phyloP scores from a whole-genome alignment of 1,140 invertebrate species.

The Drosophila tsacasi region DNA sequence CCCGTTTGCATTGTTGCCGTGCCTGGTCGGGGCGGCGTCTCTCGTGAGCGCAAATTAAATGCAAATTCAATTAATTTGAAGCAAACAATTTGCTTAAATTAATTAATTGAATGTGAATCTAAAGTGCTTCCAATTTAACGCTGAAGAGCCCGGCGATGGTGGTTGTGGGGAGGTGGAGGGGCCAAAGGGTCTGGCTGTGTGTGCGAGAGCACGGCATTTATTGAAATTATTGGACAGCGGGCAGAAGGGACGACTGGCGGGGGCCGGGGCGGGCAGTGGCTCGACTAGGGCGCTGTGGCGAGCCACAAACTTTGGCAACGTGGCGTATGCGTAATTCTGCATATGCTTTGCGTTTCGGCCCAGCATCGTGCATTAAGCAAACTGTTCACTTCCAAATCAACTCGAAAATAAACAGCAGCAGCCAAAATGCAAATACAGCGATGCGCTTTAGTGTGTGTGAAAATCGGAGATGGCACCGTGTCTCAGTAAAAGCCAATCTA shows the following conservation, averaged over 20 bases:
- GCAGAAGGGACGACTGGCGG: not conserved
- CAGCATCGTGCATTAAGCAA: conserved; percentile 74
- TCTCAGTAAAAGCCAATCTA: not conserved
- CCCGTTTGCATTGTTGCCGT: conserved; percentile 37
- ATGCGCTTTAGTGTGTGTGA: conserved; percentile 11
- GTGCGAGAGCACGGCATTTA: conserved; percentile 63
- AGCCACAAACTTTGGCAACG: conserved; percentile 75
- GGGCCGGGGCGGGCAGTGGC: not conserved
- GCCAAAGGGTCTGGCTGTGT: conserved; percentile 8
- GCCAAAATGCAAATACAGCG: conserved; percentile 62
- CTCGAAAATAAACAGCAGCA: conserved; percentile 80
- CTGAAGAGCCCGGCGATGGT: conserved; percentile 51
- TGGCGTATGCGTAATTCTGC: conserved; percentile 78
- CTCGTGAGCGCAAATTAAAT: conserved; percentile 81
- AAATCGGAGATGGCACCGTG: conserved; percentile 16
- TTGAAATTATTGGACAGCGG: conserved; percentile 72
- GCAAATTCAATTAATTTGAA: conserved; percentile 84
- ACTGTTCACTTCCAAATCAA: conserved; percentile 84
- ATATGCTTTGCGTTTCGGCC: conserved; percentile 57
- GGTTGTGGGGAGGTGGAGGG: not conserved
- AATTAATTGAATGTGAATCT: conserved; percentile 84
- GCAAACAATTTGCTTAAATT: conserved; percentile 85
- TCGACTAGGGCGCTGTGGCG: conserved; percentile 34
- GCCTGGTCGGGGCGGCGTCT: conserved; percentile 37
- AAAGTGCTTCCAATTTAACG: conserved; percentile 81